A percentile compares a stretch with the other conserved stretches of the same genome.
These are phyloP conservation scores for Platyscapa corneri DNA, from an alignment of 1,140 invertebrate genomes.

Conservation along the genomic window DNA sequence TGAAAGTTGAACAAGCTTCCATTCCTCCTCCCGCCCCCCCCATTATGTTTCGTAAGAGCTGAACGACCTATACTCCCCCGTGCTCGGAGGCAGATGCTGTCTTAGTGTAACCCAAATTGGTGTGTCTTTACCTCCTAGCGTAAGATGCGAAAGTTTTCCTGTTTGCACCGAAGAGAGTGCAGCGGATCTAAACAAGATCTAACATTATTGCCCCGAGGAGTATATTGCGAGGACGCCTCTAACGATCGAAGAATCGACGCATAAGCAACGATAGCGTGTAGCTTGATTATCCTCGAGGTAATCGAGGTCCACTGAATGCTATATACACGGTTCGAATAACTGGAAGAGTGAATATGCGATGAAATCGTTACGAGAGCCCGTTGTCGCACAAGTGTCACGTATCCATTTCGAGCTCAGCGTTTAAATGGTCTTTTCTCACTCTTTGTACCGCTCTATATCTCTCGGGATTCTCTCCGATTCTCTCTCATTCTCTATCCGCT, in stretches of 20 bases:
- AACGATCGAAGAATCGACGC: neutral
- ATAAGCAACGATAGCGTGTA: neutral
- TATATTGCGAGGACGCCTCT: neutral
- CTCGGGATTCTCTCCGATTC: neutral
- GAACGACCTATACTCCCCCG: neutral
- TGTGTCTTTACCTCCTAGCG: neutral
- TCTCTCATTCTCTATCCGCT: neutral
- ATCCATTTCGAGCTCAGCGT: neutral
- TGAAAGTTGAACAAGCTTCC: slow-evolving; percentile 20
- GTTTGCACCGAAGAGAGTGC: neutral
- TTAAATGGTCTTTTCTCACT: neutral
- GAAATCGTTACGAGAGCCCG: neutral
- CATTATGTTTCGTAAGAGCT: neutral
- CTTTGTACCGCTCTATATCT: neutral
- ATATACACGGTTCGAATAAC: neutral
- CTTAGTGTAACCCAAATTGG: neutral
- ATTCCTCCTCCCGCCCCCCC: neutral
- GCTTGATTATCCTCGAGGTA: neutral
- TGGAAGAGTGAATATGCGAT: neutral
- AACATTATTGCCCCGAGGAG: neutral
- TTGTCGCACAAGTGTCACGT: neutral
- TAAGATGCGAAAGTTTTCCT: slow-evolving; percentile 4
- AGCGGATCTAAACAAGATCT: neutral
- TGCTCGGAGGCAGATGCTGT: neutral
- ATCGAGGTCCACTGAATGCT: neutral